Percentiles rank a stretch among this genome's conserved stretches.
phyloP scores from a whole-genome alignment of 2,888 invertebrate genomes.

The Drosophila infuscata region DNA sequence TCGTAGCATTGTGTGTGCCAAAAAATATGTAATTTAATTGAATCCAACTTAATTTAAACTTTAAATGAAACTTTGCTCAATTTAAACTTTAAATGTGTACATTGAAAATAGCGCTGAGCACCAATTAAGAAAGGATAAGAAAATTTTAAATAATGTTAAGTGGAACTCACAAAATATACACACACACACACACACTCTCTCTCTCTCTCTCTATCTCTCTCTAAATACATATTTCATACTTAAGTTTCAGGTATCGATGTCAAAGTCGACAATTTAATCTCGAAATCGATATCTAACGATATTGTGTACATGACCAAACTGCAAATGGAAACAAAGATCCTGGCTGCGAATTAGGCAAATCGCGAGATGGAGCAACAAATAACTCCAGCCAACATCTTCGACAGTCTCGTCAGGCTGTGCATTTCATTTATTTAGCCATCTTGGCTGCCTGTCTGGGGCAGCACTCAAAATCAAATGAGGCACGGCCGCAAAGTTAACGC shows the following conservation, averaged over 20 bases:
- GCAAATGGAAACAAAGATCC: background rate
- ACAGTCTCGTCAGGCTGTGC: constrained; percentile 24
- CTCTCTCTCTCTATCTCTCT: background rate
- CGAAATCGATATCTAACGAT: constrained; percentile 1
- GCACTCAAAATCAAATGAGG: constrained; percentile 55
- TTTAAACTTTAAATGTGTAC: background rate
- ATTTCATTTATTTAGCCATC: constrained; percentile 36
- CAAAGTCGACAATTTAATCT: background rate
- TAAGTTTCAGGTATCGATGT: background rate
- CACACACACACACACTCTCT: background rate
- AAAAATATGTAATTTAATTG: background rate
- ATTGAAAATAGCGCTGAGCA: background rate
- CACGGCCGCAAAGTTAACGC: constrained; percentile 55
- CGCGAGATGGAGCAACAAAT: constrained; percentile 1
- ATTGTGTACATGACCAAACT: constrained; percentile 9
- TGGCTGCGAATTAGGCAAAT: constrained; percentile 1
- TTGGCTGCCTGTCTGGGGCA: constrained; percentile 5
- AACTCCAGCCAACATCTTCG: background rate
- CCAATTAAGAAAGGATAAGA: background rate
- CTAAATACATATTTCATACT: background rate
- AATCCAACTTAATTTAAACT: background rate
- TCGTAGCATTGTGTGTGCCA: background rate
- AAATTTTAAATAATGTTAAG: background rate
- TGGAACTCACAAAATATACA: background rate
- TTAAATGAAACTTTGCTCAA: background rate